Base-by-base conservation (phyloP, 2,113 vertebrate genomes). In the Garra rufa region DNA sequence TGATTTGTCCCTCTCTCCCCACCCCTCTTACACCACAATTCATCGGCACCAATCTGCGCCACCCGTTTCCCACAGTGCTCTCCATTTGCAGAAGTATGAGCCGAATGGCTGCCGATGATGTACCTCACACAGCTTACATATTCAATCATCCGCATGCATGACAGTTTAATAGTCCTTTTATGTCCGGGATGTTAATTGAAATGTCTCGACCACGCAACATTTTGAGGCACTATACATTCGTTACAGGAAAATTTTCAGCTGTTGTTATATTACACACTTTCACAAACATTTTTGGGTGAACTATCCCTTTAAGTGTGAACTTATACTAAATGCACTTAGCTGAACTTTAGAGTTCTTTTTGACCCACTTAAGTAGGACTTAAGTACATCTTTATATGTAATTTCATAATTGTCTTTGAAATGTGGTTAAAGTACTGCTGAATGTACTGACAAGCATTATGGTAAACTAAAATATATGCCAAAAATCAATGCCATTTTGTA, bases 81-180 rank as follows among this genome's bases (percentile, higher is more conserved):
- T 83, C 81, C 86, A 90, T 91, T 90, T 88, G 87, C 88, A 30
- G 50, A 87, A 88, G 88, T 91, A 90, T 90, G 92, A 92, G 90
- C 85, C 26, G 69, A 71, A 71, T 44, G 65, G 41, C 80, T 77
- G 30, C 79, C 84, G 67, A 88, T 78, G 84, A 82, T 76, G 14
- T 87, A 87, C 86, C 89, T 88, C 85, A 81, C 85, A 86, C 86
- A 48, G 84, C 85, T 83, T 81, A 90, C 63, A 90, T 86, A 88
- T 90, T 93, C 89, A 91, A 91, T 92, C 91, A 91, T 91, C 89
- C 79, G 83, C 84, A 57, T 87, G 78, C 91, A 87, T 91, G 91
- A 93, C 93, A 91, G 90, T 88, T 91, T 90, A 91, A 92, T 91
- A 91, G 93, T 93, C 91, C 88, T 92, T 92, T 93, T 93, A 93